phyloP scores from a whole-genome alignment of 1,140 invertebrate species.

The Papilio machaon region DNA sequence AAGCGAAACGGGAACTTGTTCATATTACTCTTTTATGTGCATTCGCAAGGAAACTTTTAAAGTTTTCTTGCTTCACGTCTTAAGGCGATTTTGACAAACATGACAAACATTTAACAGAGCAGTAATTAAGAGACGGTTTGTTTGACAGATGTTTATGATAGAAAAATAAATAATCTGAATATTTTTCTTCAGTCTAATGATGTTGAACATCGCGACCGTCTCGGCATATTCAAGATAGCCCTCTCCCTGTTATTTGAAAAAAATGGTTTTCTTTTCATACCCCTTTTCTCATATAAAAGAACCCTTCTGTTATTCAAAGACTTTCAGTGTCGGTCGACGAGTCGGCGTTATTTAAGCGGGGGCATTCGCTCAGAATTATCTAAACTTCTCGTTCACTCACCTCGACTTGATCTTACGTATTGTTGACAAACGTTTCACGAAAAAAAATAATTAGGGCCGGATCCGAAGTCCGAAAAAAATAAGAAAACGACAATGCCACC shows the following conservation, averaged over 20 bases:
- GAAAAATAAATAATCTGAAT: conserved; percentile 52
- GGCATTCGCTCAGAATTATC: conserved; percentile 56
- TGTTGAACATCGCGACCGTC: conserved; percentile 73
- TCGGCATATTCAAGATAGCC: conserved; percentile 73
- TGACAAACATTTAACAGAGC: not conserved
- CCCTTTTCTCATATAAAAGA: conserved; percentile 70
- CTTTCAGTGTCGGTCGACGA: conserved; percentile 62
- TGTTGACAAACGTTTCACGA: not conserved
- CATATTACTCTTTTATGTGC: conserved; percentile 30
- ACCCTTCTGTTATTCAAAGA: conserved; percentile 76
- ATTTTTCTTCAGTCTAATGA: conserved; percentile 72
- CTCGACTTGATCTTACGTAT: conserved; percentile 16
- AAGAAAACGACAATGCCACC: not conserved
- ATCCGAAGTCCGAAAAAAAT: not conserved
- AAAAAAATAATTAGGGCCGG: not conserved
- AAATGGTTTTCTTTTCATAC: conserved; percentile 74
- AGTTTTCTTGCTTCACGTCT: not conserved
- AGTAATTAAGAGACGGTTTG: too few relatives aligned
- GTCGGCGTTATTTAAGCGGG: conserved; percentile 58
- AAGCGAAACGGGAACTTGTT: conserved; percentile 35
- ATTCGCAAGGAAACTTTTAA: not conserved
- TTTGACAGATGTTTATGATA: conserved; percentile 15
- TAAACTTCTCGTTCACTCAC: conserved; percentile 42
- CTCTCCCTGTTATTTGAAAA: conserved; percentile 63
- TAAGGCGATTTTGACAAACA: not conserved